These are phyloP conservation scores for Asobara japonica DNA, from an alignment of 1,140 invertebrate genomes.

Conservation along the genomic window DNA sequence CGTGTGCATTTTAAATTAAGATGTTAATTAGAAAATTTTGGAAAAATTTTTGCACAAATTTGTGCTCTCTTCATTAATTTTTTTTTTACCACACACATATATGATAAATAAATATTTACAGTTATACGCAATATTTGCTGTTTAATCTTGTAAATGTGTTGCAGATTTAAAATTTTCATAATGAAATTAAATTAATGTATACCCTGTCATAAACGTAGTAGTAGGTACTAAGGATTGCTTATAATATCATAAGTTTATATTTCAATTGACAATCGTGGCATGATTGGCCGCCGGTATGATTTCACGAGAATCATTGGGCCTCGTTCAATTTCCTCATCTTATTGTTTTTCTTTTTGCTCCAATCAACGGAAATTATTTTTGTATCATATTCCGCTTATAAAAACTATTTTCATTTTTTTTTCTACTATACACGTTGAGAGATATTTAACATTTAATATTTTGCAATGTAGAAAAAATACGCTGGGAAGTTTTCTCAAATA, in stretches of 20 bases:
- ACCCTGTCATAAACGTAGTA: slow-evolving; percentile 28
- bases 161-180: neutral
- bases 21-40: too few relatives aligned
- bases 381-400: neutral
- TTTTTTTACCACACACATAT: too few relatives aligned
- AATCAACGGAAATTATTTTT: neutral
- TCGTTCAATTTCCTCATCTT: neutral
- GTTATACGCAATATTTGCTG: neutral
- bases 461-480: too few relatives aligned
- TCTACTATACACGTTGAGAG: too few relatives aligned
- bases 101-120: neutral
- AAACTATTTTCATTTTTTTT: neutral
- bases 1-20: too few relatives aligned
- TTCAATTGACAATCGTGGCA: slow-evolving; percentile 6
- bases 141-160: neutral
- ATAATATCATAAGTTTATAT: slow-evolving; percentile 1
- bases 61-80: too few relatives aligned
- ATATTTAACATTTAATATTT: too few relatives aligned
- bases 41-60: too few relatives aligned
- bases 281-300: neutral
- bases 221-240: slow-evolving; percentile 20
- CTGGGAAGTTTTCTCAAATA: too few relatives aligned
- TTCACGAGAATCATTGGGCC: neutral
- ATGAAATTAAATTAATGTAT: slow-evolving; percentile 24
- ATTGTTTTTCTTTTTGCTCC: neutral